These are phyloP conservation scores for Aplysina aerophoba DNA, from an alignment of 37 sponge, comb jelly and placozoan species.

Conservation along the genomic window DNA sequence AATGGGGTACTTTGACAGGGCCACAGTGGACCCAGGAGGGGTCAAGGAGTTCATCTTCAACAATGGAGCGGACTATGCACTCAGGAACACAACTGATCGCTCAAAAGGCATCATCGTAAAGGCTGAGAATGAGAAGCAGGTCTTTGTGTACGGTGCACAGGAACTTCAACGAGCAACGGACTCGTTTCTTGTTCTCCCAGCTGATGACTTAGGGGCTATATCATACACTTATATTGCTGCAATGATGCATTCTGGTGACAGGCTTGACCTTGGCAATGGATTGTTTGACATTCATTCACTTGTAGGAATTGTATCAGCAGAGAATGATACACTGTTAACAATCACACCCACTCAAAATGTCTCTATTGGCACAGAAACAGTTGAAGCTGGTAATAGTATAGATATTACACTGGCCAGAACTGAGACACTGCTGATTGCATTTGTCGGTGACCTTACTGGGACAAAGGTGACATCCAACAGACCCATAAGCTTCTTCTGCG, in stretches of 20 bases:
- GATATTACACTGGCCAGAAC: not conserved
- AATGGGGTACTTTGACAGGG: not conserved
- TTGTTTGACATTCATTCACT: too few relatives aligned
- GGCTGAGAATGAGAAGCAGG: too few relatives aligned
- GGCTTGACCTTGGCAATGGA: not conserved
- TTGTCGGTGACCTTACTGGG: conserved; percentile 38
- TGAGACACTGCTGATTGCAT: conserved; percentile 19
- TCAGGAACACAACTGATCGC: too few relatives aligned
- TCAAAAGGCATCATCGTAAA: too few relatives aligned
- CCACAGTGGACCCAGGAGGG: conserved; percentile 2
- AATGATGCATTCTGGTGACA: not conserved
- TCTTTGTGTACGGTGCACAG: conserved; percentile 41
- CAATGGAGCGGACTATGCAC: too few relatives aligned
- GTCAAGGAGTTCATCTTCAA: not conserved
- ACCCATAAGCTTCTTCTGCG: conserved; percentile 42
- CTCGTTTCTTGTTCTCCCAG: conserved; percentile 57
- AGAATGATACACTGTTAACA: conserved; percentile 29
- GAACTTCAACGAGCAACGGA: conserved; percentile 28
- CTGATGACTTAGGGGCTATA: not conserved
- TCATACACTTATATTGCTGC: conserved; percentile 30
- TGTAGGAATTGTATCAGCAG: not conserved
- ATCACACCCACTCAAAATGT: not conserved
- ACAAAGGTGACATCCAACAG: conserved; percentile 45
- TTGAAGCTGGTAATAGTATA: too few relatives aligned
- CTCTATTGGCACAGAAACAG: too few relatives aligned